Percentiles rank a stretch among this genome's conserved stretches.
These are phyloP conservation scores for Ophiothrix spiculata DNA, from an alignment of 35 echinoderm and acorn worm genomes.

Conservation along the genomic window DNA sequence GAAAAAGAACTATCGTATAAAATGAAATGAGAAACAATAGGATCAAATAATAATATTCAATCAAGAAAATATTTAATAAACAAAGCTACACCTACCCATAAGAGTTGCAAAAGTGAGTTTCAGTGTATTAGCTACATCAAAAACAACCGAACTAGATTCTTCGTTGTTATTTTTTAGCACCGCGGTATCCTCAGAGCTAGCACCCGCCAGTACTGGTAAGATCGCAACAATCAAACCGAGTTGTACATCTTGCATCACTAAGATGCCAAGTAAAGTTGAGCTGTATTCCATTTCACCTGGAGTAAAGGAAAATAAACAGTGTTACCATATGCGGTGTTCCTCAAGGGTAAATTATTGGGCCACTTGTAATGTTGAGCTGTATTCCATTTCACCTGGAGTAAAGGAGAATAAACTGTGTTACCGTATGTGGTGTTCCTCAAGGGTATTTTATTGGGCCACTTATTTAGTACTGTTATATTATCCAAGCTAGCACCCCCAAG, in stretches of 20 bases:
- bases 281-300: slow-evolving; percentile 61
- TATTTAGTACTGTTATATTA: not conserved
- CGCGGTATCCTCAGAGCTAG: not conserved
- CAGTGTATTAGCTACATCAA: slow-evolving; percentile 3
- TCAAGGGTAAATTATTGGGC: too few species aligned
- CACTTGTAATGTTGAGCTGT: too few species aligned
- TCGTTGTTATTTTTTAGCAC: not conserved
- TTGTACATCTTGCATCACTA: slow-evolving; percentile 97
- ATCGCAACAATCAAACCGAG: slow-evolving; percentile 86
- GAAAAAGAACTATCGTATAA: not conserved
- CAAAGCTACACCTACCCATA: not conserved
- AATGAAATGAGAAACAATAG: not conserved
- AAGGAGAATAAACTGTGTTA: too few species aligned
- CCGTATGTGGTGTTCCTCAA: too few species aligned
- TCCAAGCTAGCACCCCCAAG: slow-evolving; percentile 71
- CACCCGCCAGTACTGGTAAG: slow-evolving; percentile 76
- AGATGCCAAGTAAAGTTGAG: slow-evolving; percentile 77
- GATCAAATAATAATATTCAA: not conserved
- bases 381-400: too few species aligned
- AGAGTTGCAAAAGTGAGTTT: not conserved
- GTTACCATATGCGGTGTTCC: too few species aligned
- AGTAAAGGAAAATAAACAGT: slow-evolving; percentile 37
- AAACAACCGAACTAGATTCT: not conserved
- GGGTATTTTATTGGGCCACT: too few species aligned
- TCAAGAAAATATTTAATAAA: not conserved